Base-by-base conservation (phyloP, 37 sponge, comb jelly and placozoan species). In the Aphrocallistes beatrix region DNA sequence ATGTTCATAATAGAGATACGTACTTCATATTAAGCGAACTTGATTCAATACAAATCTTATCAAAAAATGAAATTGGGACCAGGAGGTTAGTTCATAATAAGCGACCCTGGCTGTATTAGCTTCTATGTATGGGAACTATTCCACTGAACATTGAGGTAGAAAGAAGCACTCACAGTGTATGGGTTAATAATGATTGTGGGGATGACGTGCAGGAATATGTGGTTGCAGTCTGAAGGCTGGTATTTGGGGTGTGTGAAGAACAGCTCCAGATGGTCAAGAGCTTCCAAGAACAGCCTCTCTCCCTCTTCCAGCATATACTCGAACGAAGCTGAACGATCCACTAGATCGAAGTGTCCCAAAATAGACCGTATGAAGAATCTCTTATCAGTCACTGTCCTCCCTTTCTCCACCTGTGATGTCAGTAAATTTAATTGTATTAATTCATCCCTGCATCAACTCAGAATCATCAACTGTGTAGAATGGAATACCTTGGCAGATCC, bases 301-400 rank as follows among this genome's bases (percentile, higher is more conserved):
- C 99, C 99, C 87, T 97, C 95, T 51, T 87, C 90, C 85, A 87
- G 92, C 93, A 97, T 91, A 87, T 97, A 97, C 37, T 93, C 94
- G 84, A 91, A 92, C 0, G 95, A 91, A 19, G 99, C 99, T 34
- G 95, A 94, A 91, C 90, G 75, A 47, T 34, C 37, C 23, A 95
- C 86, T 37, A 97, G 92, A 87, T 97, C 96, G 1, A 93, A 93
- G 51, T 97, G 95, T 23, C 99, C 83, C 39, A 97, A 88, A 38
- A 97, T 95, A 19, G 93, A 90, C 45, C 99, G 88, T 21, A 97
- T 88, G 81, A 97, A 97, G 87, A 95, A 90, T 51, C 96, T 83
- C 81, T 92, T 90, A 45, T 95, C 96, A 0, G 93, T 95, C 21
- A 86, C 90, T 23, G 86, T 51, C 38, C 90, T 89, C 38, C 94